Evolutionary conservation across 2,797 vertebrate species (phyloP), one percentile per base, ranked within the genome.

Genomic region (Carduelis carduelis): DNA sequence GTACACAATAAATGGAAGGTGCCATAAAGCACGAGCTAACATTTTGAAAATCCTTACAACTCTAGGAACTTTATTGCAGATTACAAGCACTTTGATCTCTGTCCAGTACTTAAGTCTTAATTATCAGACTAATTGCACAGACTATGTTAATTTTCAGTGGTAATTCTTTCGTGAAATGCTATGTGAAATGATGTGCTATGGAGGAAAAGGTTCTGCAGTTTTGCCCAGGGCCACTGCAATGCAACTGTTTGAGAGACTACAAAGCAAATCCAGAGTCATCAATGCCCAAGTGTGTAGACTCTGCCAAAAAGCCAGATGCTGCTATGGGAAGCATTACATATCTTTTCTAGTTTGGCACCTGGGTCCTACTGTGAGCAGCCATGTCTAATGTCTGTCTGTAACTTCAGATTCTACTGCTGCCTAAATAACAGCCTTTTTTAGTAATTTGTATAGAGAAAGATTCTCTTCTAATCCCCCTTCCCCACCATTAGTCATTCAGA

Each of bases 51-150:
- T 98, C 97, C 98, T 98, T 98, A 98, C 98, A 99, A 98, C 98
- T 98, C 98, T 97, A 98, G 98, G 98, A 99, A 98, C 98, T 99
- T 99, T 99, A 99, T 98, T 99, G 99, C 98, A 98, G 98, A 98
- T 99, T 98, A 98, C 98, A 98, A 98, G 98, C 98, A 98, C 98
- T 98, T 98, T 98, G 98, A 99, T 99, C 99, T 99, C 99, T 97
- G 98, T 99, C 98, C 98, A 96, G 98, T 98, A 98, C 98, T 99
- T 99, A 99, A 99, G 98, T 98, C 98, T 99, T 99, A 99, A 99
- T 99, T 99, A 99, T 99, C 98, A 98, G 98, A 98, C 98, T 99
- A 99, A 99, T 99, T 99, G 98, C 99, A 98, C 98, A 98, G 98
- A 98, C 98, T 98, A 98, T 98, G 98, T 98, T 99, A 98, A 99